Evolutionary conservation across 2,113 vertebrate genomes (phyloP).

Genomic region (Pitta sordida): DNA sequence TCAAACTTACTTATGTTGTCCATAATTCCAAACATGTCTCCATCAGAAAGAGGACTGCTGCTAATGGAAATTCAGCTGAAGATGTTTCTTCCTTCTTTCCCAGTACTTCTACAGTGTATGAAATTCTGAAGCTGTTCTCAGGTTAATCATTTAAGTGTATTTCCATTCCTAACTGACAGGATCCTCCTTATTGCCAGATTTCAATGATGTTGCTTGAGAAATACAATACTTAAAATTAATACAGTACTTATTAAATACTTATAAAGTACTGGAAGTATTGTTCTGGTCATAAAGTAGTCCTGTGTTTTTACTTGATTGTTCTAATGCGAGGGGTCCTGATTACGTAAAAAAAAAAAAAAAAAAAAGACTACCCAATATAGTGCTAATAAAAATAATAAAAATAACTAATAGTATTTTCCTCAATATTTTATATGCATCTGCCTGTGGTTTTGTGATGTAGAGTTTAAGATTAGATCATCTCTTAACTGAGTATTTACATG

Average conservation of each 20-base stretch:
- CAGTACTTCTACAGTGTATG: background rate
- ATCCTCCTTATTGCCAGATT: background rate
- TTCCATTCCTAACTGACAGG: background rate
- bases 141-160: background rate
- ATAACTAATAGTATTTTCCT: background rate
- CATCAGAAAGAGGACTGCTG: conserved; percentile 70
- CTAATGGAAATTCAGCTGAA: conserved; percentile 70
- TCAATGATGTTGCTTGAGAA: background rate
- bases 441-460: background rate
- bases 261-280: background rate
- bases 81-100: conserved; percentile 17
- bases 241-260: background rate
- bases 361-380: background rate
- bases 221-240: fast-evolving
- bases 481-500: background rate
- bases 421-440: background rate
- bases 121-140: conserved; percentile 23
- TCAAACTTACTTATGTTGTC: conserved; percentile 74
- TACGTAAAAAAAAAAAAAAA: background rate
- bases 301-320: background rate
- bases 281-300: background rate
- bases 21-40: conserved; percentile 76
- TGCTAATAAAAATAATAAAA: background rate
- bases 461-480: background rate
- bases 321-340: background rate